Evolutionary conservation across 2,888 invertebrate genomes (phyloP), one percentile per base, ranked within the genome.

Genomic region (Mesopsocus fuscifrons): DNA sequence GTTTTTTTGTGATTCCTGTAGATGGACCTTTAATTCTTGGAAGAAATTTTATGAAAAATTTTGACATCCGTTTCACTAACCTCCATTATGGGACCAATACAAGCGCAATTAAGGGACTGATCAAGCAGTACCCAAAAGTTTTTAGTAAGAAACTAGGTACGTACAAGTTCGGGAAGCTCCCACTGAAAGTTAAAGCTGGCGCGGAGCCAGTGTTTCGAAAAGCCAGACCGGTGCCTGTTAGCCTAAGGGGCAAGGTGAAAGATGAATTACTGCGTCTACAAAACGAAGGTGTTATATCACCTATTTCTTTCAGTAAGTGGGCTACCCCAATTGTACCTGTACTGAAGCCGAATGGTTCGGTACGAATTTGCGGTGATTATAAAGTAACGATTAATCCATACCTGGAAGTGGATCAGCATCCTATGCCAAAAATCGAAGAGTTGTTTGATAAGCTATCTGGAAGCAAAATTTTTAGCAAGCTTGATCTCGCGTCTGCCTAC

Each of bases 311-410:
- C 43, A 45, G 49, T 31, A 47, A 50, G 18, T 57, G 56, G 56
- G 56, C 49, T 9, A 55, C 55, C 9, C 58, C 58, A 1, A 51
- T 60, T 3, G 58, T 59, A 3, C 53, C 56, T 2, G 51, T 59
- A 1, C 42, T 54, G 2, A 59, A 60, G 47, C 49, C 47, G 9
- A 51, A 58, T 45, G 57, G 55, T 1, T 32, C 43, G 32, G 47
- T 57, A 3, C 34, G 57, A 15, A 48, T 58, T n/a, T 58, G 58
- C 44, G 56, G 54, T 1, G 57, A 60, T 47, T 56, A 48, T 42
- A 53, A 52, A 41, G 35, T 56, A 0, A 58, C 57, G 1, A 15
- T 59, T 9, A 59, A 59, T 46, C 49, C 49, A 4, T 42, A 46
- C 17, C 34, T 55, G 11, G 43, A 47, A 41, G 48, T 52, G 4